phyloP scores from a whole-genome alignment of 2,797 vertebrate genomes.

The Masticophis lateralis region DNA sequence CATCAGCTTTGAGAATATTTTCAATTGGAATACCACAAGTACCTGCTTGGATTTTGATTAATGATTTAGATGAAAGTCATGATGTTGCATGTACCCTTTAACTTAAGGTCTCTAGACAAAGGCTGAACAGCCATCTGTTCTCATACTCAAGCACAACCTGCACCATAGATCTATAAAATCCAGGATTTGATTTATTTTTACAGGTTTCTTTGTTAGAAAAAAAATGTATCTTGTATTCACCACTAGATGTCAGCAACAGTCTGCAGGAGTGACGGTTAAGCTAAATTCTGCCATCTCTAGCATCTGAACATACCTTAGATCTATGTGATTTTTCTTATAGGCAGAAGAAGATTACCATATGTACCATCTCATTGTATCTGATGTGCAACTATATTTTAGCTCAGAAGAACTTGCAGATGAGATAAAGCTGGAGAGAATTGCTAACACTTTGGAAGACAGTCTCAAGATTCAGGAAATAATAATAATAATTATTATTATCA shows the following conservation, averaged over 20 bases:
- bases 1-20: background rate
- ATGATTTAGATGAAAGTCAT: background rate
- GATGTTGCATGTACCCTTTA: background rate
- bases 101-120: background rate
- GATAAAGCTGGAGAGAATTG: background rate
- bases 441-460: background rate
- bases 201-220: background rate
- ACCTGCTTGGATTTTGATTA: background rate
- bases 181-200: background rate
- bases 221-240: constrained; percentile 35
- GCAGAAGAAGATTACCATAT: background rate
- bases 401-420: background rate
- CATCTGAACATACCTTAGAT: background rate
- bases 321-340: background rate
- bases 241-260: constrained; percentile 65
- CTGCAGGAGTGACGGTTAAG: background rate
- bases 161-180: background rate
- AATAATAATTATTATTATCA: no score
- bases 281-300: background rate
- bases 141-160: background rate
- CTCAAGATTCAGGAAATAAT: background rate
- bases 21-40: background rate
- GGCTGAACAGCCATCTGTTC: background rate
- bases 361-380: background rate
- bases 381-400: background rate